Conservation (phyloP, 2,888 invertebrate species). For the Gymnoscelis rufifasciata region DNA sequence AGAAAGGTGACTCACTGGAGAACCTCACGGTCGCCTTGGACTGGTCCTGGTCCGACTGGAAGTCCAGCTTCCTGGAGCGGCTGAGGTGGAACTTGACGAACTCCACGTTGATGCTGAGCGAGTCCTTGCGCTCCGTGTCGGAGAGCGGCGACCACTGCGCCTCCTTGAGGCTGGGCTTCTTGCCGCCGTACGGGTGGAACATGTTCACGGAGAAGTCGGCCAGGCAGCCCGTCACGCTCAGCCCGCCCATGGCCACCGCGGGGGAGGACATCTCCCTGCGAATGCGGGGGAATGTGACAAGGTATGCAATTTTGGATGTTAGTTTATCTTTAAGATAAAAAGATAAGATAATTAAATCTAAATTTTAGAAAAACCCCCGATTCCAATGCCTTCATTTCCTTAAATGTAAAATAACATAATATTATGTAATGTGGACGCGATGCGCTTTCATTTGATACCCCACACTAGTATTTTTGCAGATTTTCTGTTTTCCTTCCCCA, state of each 20-base stretch:
- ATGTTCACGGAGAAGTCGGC: conserved; percentile 98
- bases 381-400: no score
- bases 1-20: conserved; percentile 83
- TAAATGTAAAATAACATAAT: no score
- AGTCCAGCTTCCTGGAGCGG: conserved; percentile 92
- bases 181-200: conserved; percentile 98
- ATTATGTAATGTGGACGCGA: no score
- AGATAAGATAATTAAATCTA: no score
- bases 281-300: no score
- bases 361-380: no score
- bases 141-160: conserved; percentile 92
- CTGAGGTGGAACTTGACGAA: conserved; percentile 98
- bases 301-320: no score
- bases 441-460: no score
- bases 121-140: conserved; percentile 95
- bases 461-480: no score
- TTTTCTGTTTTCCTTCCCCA: no score
- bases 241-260: conserved; percentile 87
- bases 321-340: no score
- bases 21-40: conserved; percentile 94
- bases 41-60: conserved; percentile 83
- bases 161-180: conserved; percentile 84
- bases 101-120: conserved; percentile 96
- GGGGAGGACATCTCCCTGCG: conserved; percentile 79
- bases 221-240: conserved; percentile 96